Evolutionary conservation across 2,113 vertebrate genomes (phyloP).

Genomic region (Excalfactoria chinensis): DNA sequence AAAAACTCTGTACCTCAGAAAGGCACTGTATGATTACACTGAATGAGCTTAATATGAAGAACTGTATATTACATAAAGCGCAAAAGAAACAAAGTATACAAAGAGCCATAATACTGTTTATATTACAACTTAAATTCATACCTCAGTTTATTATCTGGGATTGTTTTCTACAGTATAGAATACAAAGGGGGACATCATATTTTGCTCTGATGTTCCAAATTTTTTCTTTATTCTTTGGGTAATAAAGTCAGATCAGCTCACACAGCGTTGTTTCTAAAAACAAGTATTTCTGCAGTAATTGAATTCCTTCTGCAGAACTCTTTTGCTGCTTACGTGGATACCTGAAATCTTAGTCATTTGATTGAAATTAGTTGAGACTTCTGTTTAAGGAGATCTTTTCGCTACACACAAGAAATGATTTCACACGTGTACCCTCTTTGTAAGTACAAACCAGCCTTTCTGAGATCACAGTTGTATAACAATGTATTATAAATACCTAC

Average conservation of each 20-base stretch:
- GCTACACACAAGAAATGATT: not conserved
- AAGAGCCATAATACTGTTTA: not conserved
- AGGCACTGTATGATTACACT: constrained; percentile 22
- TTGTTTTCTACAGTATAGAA: not conserved
- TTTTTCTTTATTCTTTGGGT: not conserved
- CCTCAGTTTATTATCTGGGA: not conserved
- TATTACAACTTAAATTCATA: constrained; percentile 34
- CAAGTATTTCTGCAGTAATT: not conserved
- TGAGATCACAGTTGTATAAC: not conserved
- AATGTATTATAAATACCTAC: not conserved
- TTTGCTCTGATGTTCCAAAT: not conserved
- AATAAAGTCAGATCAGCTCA: not conserved
- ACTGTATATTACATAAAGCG: constrained; percentile 8
- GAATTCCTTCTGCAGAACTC: not conserved
- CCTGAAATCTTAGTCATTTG: not conserved
- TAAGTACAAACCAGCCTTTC: not conserved
- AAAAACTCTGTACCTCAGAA: constrained; percentile 12
- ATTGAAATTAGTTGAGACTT: not conserved
- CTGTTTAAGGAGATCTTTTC: not conserved
- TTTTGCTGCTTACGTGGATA: not conserved
- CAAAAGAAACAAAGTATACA: constrained; percentile 31
- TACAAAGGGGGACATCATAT: not conserved
- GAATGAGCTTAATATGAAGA: constrained; percentile 59
- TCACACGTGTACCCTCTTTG: not conserved
- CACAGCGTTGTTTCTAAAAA: not conserved